phyloP scores from a whole-genome alignment of 2,113 vertebrate genomes.

The Castor canadensis region DNA sequence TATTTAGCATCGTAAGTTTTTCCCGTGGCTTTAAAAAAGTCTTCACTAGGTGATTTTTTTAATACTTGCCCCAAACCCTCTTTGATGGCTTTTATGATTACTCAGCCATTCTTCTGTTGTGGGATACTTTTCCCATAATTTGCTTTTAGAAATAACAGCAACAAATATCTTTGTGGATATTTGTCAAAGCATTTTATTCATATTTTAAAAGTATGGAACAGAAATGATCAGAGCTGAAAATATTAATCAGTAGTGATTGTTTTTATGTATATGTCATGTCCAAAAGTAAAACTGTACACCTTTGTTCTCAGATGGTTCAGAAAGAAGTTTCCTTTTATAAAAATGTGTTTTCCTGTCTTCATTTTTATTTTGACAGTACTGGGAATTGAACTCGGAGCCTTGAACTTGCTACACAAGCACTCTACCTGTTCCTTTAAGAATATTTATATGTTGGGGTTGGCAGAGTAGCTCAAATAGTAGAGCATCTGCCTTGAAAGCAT shows the following conservation, averaged over 20 bases:
- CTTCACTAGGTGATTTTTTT: slow-evolving; percentile 38
- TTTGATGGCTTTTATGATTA: not conserved
- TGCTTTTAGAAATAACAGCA: slow-evolving; percentile 27
- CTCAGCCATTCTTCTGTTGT: not conserved
- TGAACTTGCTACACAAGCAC: too few species aligned
- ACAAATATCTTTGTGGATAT: not conserved
- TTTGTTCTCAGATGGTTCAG: slow-evolving; percentile 21
- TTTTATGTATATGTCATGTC: not conserved
- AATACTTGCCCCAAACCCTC: not conserved
- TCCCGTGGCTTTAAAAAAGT: slow-evolving; percentile 4
- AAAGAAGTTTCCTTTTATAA: not conserved
- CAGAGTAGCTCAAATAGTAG: too few species aligned
- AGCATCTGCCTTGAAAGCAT: too few species aligned
- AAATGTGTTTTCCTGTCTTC: not conserved
- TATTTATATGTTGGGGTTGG: too few species aligned
- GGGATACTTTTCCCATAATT: slow-evolving; percentile 12
- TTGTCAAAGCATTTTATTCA: slow-evolving; percentile 21
- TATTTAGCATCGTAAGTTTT: slow-evolving; percentile 4
- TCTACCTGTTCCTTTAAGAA: too few species aligned
- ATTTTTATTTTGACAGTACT: not conserved
- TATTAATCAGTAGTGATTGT: slow-evolving; percentile 43
- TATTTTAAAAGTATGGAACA: slow-evolving; percentile 39
- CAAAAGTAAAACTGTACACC: slow-evolving; percentile 9
- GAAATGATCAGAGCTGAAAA: slow-evolving; percentile 41
- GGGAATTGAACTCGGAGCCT: not conserved